Percentiles rank a stretch among this genome's conserved stretches.
phyloP scores from a whole-genome alignment of 2,113 vertebrate genomes.

The Trematocara zebra region DNA sequence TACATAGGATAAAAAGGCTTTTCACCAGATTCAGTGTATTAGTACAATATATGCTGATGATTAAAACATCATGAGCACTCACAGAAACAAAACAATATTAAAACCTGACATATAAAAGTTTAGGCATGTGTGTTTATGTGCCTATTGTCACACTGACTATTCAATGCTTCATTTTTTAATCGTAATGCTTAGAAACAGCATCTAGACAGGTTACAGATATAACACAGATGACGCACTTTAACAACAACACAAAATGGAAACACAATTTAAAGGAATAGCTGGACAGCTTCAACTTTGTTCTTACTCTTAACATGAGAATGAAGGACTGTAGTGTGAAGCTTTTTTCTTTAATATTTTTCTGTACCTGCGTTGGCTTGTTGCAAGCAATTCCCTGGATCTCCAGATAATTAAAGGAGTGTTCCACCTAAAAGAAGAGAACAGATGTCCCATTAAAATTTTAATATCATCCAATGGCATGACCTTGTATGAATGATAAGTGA shows the following conservation, averaged over 20 bases:
- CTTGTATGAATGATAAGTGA: background rate
- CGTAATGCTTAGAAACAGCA: rapidly evolving
- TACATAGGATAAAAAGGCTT: background rate
- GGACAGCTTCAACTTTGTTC: background rate
- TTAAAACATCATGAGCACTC: background rate
- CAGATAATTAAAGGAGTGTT: conserved; percentile 93
- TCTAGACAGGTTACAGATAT: rapidly evolving
- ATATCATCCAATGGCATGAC: background rate
- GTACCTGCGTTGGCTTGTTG: conserved; percentile 89
- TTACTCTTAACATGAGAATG: background rate
- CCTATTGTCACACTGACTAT: background rate
- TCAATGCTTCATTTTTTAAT: background rate
- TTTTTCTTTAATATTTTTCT: background rate
- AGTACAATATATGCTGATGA: background rate
- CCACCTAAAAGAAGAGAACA: conserved; percentile 75
- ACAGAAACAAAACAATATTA: background rate
- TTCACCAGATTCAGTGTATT: background rate
- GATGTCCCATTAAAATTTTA: background rate
- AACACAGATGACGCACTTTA: background rate
- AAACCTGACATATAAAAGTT: background rate
- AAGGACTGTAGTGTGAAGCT: background rate
- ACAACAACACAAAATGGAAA: background rate
- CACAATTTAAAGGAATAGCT: background rate
- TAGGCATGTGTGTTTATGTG: background rate
- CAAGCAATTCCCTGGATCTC: conserved; percentile 93